These are phyloP conservation scores for Stramonita haemastoma DNA, from an alignment of 2,888 invertebrate species.

Conservation along the genomic window DNA sequence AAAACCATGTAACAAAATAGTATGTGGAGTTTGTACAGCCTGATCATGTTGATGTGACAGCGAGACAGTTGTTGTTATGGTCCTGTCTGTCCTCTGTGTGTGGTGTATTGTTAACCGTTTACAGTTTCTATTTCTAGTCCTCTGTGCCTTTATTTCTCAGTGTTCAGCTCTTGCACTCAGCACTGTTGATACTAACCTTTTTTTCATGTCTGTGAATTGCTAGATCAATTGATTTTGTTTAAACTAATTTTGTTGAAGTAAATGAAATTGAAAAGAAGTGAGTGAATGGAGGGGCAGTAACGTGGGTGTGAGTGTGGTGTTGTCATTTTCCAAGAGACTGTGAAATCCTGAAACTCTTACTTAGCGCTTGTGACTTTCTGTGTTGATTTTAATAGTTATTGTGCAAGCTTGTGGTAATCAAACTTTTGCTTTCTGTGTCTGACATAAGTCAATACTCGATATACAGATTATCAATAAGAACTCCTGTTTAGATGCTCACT, in stretches of 20 bases:
- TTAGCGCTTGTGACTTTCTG: too few relatives aligned
- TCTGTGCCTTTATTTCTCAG: conserved; percentile 5
- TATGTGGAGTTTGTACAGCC: neutral
- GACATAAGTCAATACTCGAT: too few relatives aligned
- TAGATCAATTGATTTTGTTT: neutral
- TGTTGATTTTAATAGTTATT: too few relatives aligned
- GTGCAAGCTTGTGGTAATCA: too few relatives aligned
- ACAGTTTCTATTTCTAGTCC: neutral
- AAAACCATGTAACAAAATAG: too few relatives aligned
- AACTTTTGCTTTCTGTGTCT: too few relatives aligned
- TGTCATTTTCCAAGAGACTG: too few relatives aligned
- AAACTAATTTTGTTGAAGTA: neutral
- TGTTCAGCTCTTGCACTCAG: neutral
- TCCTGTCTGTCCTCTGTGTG: neutral
- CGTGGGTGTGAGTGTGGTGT: neutral
- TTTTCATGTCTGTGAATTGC: neutral
- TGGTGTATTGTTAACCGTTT: neutral
- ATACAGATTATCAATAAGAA: too few relatives aligned
- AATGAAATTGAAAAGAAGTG: neutral
- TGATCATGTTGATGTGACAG: neutral
- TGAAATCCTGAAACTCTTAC: too few relatives aligned
- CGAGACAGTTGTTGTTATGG: neutral
- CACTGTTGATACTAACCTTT: neutral
- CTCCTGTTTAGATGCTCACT: too few relatives aligned
- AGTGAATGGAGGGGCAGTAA: neutral